phyloP scores from a whole-genome alignment of 2,113 vertebrate genomes.

The Heterotis niloticus region DNA sequence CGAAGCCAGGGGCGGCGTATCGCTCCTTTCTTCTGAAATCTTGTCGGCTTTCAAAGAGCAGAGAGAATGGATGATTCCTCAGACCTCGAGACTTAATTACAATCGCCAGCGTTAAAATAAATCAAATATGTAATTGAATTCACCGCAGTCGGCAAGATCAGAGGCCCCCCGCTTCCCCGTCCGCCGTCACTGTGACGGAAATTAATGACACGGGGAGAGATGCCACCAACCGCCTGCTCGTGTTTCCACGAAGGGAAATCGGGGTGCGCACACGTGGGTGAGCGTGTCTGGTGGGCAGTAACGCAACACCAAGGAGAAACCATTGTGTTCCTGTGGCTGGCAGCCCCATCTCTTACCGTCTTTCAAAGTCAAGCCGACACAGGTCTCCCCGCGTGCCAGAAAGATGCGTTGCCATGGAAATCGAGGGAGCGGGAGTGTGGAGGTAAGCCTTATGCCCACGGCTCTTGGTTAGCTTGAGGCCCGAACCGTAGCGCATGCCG shows the following conservation, averaged over 20 bases:
- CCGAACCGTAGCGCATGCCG: conserved; percentile 31
- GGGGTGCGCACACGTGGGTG: not conserved
- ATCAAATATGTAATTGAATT: conserved; percentile 39
- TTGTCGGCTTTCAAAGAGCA: conserved; percentile 5
- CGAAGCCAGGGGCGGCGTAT: conserved; percentile 5
- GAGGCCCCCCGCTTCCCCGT: conserved; percentile 34
- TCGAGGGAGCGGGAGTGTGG: not conserved
- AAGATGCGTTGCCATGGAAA: conserved; percentile 24
- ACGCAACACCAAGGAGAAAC: not conserved
- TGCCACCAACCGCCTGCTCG: not conserved
- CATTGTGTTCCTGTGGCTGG: conserved; percentile 22
- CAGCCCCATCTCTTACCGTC: conserved; percentile 26
- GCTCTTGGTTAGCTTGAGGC: conserved; percentile 46
- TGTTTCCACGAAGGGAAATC: not conserved
- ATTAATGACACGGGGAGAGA: conserved; percentile 41
- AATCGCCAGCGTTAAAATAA: conserved; percentile 47
- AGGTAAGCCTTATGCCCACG: conserved; percentile 45
- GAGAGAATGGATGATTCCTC: conserved; percentile 30
- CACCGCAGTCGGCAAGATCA: conserved; percentile 26
- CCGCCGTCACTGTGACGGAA: conserved; percentile 38
- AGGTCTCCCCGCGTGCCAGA: conserved; percentile 26
- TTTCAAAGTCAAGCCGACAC: conserved; percentile 59
- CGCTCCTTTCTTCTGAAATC: not conserved
- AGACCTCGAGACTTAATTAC: conserved; percentile 39
- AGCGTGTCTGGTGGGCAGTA: not conserved